Evolutionary conservation across 2,888 invertebrate genomes (phyloP), one percentile per base, ranked within the genome.

Genomic region (Hybos culiciformis): DNA sequence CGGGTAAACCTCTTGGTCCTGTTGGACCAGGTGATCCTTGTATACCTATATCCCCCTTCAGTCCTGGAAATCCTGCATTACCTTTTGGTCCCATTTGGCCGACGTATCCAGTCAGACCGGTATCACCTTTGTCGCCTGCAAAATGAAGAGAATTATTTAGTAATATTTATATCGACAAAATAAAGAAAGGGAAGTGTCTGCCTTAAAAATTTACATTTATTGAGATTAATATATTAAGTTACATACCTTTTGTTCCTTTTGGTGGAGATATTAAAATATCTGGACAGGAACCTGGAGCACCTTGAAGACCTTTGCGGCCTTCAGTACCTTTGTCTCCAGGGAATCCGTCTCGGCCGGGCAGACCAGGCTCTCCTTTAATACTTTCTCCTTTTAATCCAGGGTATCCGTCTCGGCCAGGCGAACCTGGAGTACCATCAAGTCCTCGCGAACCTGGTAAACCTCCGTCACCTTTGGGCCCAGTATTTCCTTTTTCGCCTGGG

Each of bases 1-100:
- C 91, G 15, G 83, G 77, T 17, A 80, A 63, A 33, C 86, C 87
- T 50, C 83, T 70, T 8, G 80, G 74, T 12, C 86, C 90, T 15
- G 74, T 72, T 20, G 71, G 69, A 5, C 85, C 85, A 5, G 60
- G 41, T 6, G 68, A 77, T 38, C 83, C 83, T 32, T 67, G 57
- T 9, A 62, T 56, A 12, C 83, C 83, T 55, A 60, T 61, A 2
- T 72, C 69, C 38, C 80, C 80, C 61, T 75, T 80, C 39, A 65
- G 62, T 41, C 84, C 80, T 14, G 62, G 57, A 6, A 63, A 60
- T 9, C 85, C 85, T 34, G 60, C 56, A 17, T 72, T 68, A 21
- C 79, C 79, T 52, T 72, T 56, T n/a, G 73, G 71, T 46, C 83
- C 83, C 53, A 74, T 76, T 17, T 61, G 63, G 36, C 83, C 82